Conservation (phyloP, 2,888 invertebrate genomes). For the Smittia sp. region DNA sequence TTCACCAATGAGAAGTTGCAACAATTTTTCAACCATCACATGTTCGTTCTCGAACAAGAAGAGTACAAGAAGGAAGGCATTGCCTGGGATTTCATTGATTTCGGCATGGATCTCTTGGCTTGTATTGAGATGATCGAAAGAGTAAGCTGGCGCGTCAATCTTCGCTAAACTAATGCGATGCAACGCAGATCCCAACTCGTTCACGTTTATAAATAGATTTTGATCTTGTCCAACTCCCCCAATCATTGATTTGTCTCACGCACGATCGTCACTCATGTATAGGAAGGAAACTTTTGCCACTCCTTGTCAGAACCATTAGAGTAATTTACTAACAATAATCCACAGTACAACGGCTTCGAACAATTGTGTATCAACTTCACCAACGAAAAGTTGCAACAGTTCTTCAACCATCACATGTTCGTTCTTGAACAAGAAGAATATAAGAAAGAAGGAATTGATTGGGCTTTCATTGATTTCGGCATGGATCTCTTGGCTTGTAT, state of each 20-base stretch:
- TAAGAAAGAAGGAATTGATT: constrained; percentile 89
- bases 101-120: constrained; percentile 93
- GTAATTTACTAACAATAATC: no score
- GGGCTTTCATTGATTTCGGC: constrained; percentile 97
- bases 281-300: background rate
- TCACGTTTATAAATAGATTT: no score
- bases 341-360: constrained; percentile 90
- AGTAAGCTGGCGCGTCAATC: constrained; percentile 59
- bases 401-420: constrained; percentile 99
- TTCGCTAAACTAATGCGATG: constrained; percentile 12
- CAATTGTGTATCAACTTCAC: constrained; percentile 98
- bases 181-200: no score
- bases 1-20: constrained; percentile 97
- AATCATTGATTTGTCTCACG: background rate
- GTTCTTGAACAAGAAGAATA: constrained; percentile 97
- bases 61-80: constrained; percentile 94
- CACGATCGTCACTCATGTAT: background rate
- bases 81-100: constrained; percentile 95
- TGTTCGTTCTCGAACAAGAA: constrained; percentile 97
- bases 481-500: constrained; percentile 95
- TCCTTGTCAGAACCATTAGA: background rate
- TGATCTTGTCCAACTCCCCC: no score
- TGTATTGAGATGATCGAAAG: constrained; percentile 95
- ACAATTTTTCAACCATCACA: constrained; percentile 98
- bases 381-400: constrained; percentile 96